Conservation (phyloP, 1,140 invertebrate species). For the Drosophila triauraria region DNA sequence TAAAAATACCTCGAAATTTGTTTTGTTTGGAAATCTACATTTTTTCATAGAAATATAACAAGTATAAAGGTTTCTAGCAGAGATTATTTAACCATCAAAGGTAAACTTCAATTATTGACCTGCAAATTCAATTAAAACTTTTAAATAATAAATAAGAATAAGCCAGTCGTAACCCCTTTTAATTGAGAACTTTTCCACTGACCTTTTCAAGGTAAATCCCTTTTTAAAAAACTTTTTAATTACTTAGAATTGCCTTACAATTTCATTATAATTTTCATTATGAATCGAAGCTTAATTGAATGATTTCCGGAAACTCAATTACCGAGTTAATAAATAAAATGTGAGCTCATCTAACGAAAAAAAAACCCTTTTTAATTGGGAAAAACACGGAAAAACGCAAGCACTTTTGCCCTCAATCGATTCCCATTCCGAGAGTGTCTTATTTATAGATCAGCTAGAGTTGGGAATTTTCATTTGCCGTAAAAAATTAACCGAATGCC, state of each 20-base stretch:
- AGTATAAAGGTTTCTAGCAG: neutral
- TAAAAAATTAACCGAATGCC: too few relatives aligned
- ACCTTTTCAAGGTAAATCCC: neutral
- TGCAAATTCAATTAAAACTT: neutral
- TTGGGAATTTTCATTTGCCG: constrained; percentile 25
- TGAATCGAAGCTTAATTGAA: neutral
- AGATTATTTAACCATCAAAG: neutral
- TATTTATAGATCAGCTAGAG: constrained; percentile 27
- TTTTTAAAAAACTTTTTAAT: neutral
- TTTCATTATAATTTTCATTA: neutral
- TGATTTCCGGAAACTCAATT: neutral
- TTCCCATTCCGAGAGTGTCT: constrained; percentile 2
- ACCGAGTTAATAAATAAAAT: neutral
- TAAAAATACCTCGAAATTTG: constrained; percentile 1
- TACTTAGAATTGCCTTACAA: neutral
- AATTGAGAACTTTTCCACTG: neutral
- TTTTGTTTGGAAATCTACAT: constrained; percentile 4
- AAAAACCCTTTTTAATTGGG: neutral
- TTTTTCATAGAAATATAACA: neutral
- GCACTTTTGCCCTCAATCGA: constrained; percentile 17
- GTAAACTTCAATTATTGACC: too few relatives aligned
- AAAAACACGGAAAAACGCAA: constrained; percentile 1
- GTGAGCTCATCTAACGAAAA: neutral
- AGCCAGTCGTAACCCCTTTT: neutral
- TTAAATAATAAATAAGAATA: neutral